Evolutionary conservation across 2,113 vertebrate genomes (phyloP), one percentile per base, ranked within the genome.

Genomic region (Rhizomys pruinosus): DNA sequence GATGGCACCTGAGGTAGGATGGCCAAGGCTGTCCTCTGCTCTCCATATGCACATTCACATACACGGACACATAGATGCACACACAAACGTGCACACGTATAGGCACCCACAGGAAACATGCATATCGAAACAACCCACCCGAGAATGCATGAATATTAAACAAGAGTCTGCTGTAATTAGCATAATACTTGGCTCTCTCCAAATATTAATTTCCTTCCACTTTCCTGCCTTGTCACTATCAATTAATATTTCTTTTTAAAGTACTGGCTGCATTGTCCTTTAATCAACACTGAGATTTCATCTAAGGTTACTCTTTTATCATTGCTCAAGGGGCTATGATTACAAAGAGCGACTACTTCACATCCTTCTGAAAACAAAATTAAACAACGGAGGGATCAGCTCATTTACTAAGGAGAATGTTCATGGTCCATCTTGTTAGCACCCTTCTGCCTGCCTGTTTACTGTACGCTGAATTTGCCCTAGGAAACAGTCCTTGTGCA

Each of bases 251-350:
- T 87, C 90, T 93, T 88, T 93, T 78, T 66, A 96, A 89, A 57
- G 42, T 32, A 87, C 85, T 81, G 64, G 52, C 77, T 91, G 88
- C 27, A 71, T 79, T 97, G 85, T 92, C 47, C 73, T 92, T 91
- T 96, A 95, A 95, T 97, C 93, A 95, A 96, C 93, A 92, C 86
- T 88, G 89, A 93, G 85, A 88, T 96, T 96, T 93, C 90, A 96
- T 93, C 94, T 89, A 91, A 93, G 85, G 91, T 79, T 90, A 85
- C 93, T 95, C 85, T 94, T 93, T 90, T 69, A 79, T 88, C 85
- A 79, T 87, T 96, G 85, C 55, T 92, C 87, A 94, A 94, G 92
- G 82, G 87, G 94, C 85, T 39, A 3, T 73, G 90, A 92, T 94
- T 93, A 88, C 44, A 74, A 27, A 39, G 29, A 92, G 61, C 63